phyloP scores from a whole-genome alignment of 2,113 vertebrate species.

The Ptyas mucosa region DNA sequence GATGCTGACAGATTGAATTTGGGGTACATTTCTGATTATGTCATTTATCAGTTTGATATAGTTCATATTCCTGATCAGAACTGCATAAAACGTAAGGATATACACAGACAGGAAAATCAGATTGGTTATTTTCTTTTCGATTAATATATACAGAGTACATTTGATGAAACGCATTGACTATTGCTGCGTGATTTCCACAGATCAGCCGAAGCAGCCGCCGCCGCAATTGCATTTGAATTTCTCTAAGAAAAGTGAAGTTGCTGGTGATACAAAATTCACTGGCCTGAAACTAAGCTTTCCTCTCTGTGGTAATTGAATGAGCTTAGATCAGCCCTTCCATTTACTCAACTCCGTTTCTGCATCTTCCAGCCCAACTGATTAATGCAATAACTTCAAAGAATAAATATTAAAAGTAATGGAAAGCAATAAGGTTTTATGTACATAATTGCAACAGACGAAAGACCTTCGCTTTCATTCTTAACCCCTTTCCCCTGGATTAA shows the following conservation, averaged over 20 bases:
- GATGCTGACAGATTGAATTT: neutral
- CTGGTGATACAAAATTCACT: slow-evolving; percentile 10
- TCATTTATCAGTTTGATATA: neutral
- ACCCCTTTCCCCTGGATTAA: neutral
- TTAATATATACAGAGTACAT: slow-evolving; percentile 8
- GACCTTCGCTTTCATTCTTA: neutral
- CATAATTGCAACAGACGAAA: neutral
- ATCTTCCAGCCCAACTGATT: neutral
- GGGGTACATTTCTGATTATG: neutral
- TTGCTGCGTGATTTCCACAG: neutral
- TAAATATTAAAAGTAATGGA: slow-evolving; percentile 21
- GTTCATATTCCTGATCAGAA: neutral
- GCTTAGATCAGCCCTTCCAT: neutral
- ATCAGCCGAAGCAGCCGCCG: neutral
- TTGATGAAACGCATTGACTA: slow-evolving; percentile 3
- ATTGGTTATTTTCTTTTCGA: slow-evolving; percentile 2
- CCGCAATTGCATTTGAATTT: slow-evolving; percentile 20
- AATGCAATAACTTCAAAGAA: slow-evolving; percentile 18
- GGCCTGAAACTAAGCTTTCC: slow-evolving; percentile 1
- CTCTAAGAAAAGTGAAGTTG: neutral
- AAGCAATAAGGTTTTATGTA: slow-evolving; percentile 11
- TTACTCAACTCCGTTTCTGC: neutral
- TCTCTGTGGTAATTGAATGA: neutral
- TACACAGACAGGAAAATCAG: neutral
- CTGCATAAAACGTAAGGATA: neutral